These are phyloP conservation scores for Aphrophora alni DNA, from an alignment of 2,888 invertebrate genomes.

Conservation along the genomic window DNA sequence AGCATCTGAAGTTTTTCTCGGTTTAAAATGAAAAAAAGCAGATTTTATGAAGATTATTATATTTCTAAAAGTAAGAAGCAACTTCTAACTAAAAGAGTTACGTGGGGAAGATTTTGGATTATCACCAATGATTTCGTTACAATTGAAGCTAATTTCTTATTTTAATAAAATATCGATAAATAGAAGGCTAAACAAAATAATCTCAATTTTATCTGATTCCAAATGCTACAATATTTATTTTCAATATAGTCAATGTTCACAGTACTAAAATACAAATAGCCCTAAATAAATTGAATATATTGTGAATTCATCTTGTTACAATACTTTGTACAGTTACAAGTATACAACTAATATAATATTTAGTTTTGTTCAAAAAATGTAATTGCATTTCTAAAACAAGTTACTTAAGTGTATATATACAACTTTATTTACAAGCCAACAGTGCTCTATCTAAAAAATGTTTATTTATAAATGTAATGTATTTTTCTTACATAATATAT, in stretches of 20 bases:
- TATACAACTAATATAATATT: constrained; percentile 38
- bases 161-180: too few relatives aligned
- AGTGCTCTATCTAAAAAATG: constrained; percentile 31
- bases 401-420: constrained; percentile 35
- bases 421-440: constrained; percentile 32
- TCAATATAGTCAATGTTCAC: constrained; percentile 37
- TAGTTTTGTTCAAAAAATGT: constrained; percentile 36
- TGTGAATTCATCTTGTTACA: constrained; percentile 38
- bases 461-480: constrained; percentile 9
- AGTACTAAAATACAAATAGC: constrained; percentile 57
- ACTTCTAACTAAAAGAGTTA: too few relatives aligned
- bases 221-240: constrained; percentile 42
- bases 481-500: constrained; percentile 2
- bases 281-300: constrained; percentile 40
- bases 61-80: too few relatives aligned
- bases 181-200: not conserved
- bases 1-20: too few relatives aligned
- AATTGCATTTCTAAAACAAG: constrained; percentile 32
- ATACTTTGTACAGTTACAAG: constrained; percentile 38
- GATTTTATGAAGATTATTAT: too few relatives aligned
- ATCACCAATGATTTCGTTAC: too few relatives aligned
- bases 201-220: constrained; percentile 27
- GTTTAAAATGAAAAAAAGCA: too few relatives aligned
- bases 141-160: too few relatives aligned
- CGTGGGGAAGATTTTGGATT: too few relatives aligned